Evolutionary conservation across 1,140 invertebrate species (phyloP), one percentile per base, ranked within the genome.

Genomic region (Drosophila nasuta): DNA sequence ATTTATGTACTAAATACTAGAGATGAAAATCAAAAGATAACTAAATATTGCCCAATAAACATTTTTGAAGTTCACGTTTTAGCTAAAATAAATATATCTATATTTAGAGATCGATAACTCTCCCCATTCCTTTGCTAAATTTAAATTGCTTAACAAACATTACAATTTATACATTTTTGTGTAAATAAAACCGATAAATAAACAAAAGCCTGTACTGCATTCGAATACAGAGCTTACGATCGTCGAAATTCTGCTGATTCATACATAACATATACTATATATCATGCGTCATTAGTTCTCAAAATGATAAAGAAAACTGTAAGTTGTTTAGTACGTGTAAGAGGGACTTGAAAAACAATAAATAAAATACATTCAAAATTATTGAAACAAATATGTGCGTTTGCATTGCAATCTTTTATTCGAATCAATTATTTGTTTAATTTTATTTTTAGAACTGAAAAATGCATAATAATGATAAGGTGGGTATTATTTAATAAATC

Each of bases 31-130:
- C 77, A 79, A 79, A 77, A 79, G 25, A 51, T 38, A 65, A 30
- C 8, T n/a, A 17, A 5, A 17, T 38, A 57, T 57, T 43, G 35
- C 52, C 58, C 43, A 58, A 75, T 68, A 49, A 75, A 52, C 60
- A 58, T 52, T 68, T 65, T 77, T 68, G 25, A 64, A 48, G 33
- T 62, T 65, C 52, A 35, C 33, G n/a, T 30, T 28, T 77, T 77
- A 80, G 75, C 70, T 77, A 74, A 80, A 64, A 59, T 60, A 80
- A 77, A 75, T 78, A 75, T 78, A 77, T 78, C 75, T 78, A 75
- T 75, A 77, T 78, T 78, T 75, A 78, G 35, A 75, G 28, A 52
- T 65, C 45, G 11, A 41, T 59, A 63, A 67, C 33, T 68, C 33
- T 15, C 8, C 33, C 20, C 35, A 38, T 62, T 45, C 54, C 52